Evolutionary conservation across 1,140 invertebrate genomes (phyloP), one percentile per base, ranked within the genome.

Genomic region (Bicyclus anynana): DNA sequence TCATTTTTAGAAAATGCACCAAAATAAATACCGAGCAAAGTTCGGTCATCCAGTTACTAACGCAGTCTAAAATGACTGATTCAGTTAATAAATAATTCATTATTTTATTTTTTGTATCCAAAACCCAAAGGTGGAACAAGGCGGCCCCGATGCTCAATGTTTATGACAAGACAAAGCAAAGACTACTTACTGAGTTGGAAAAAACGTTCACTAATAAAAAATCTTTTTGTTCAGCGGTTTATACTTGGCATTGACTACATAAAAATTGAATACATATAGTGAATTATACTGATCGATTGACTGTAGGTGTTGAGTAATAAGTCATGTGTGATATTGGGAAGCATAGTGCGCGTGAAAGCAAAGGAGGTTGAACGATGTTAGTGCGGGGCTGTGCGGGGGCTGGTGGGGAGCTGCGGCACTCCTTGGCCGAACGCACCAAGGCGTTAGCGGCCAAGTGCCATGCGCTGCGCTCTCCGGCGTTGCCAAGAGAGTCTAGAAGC

Each of bases 391-490:
- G 84, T 65, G 73, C 68, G 33, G 84, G 82, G 46, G 73, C 68
- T 33, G 84, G 82, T 37, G 80, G 82, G 21, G 82, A 84, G 57
- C 69, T 85, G 58, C 74, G 82, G 53, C 82, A 84, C 67, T 85
- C 84, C 56, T 59, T 87, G 64, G 80, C 84, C n/a, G 84, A 85
- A 70, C 77, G 81, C 53, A 87, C 84, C 6, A 87, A 87, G 66
- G 82, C 84, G 38, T 70, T 85, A 69, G 84, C 84, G 55, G 81
- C 81, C 27, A 77, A 75, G 55, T 85, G 79, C 66, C 80, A 85
- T 59, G 82, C 80, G 35, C 67, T 83, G 67, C 75, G 84, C 16
- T 82, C 84, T 55, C 81, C 84, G 40, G 78, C 81, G 12, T 23
- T 44, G 10, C 49, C 44, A 16, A 79, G 82, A 46, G 80, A 84